Conservation (phyloP, 2,888 invertebrate genomes). For the Pocota personata region DNA sequence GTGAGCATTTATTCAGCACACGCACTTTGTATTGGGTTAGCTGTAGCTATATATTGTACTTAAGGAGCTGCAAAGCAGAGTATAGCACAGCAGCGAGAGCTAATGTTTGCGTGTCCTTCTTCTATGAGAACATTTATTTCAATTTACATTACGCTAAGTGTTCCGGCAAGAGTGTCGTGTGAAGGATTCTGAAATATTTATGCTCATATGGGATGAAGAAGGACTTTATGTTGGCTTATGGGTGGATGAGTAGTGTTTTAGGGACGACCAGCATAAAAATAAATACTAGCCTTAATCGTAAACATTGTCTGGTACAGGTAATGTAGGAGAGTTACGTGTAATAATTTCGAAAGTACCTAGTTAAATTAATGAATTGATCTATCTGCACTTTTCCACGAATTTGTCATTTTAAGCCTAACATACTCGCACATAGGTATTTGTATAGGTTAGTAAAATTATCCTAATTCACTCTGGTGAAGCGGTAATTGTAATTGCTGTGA, state of each 20-base stretch:
- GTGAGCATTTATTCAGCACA: slow-evolving; percentile 47
- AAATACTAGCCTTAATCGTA: background rate
- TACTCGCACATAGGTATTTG: no score
- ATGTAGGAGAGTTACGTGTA: background rate
- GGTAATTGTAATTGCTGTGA: no score
- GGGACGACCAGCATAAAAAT: background rate
- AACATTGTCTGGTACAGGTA: background rate
- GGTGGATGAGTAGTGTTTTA: background rate
- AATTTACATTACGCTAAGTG: slow-evolving; percentile 39
- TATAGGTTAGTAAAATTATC: no score
- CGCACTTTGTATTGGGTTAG: slow-evolving; percentile 30
- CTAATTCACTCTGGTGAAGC: no score
- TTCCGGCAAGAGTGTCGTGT: slow-evolving; percentile 20
- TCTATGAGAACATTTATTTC: slow-evolving; percentile 36
- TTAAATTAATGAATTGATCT: background rate
- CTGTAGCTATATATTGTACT: background rate
- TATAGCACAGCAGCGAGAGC: background rate
- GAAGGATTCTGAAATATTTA: background rate
- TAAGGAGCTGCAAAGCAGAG: background rate
- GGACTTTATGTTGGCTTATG: background rate
- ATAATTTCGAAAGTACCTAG: background rate
- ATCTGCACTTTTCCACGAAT: background rate
- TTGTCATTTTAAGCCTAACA: background rate
- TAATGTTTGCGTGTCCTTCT: slow-evolving; percentile 37
- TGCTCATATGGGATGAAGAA: background rate